phyloP scores from a whole-genome alignment of 2,113 vertebrate genomes.

The Parus major region DNA sequence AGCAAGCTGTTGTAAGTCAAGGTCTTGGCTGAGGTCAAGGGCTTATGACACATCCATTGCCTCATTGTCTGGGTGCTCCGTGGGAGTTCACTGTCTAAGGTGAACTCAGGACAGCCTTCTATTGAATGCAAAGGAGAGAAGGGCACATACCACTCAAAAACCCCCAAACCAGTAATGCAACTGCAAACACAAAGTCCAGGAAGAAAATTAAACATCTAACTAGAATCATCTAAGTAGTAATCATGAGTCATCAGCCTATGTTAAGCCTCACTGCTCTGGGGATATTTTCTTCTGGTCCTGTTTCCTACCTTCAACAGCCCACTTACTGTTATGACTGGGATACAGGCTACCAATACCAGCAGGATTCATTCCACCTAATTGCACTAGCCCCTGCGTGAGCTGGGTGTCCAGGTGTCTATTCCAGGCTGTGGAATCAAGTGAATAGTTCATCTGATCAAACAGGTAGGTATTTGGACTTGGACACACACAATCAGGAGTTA shows the following conservation, averaged over 20 bases:
- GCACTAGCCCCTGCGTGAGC: accelerated
- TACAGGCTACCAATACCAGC: not conserved
- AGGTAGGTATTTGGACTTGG: not conserved
- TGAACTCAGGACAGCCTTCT: not conserved
- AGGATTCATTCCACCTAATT: not conserved
- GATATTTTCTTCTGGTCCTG: not conserved
- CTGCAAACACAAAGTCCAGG: not conserved
- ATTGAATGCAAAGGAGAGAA: not conserved
- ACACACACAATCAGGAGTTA: not conserved
- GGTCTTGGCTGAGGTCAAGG: not conserved
- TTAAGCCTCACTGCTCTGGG: not conserved
- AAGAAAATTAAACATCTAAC: not conserved
- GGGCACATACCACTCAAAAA: not conserved
- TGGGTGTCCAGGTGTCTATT: not conserved
- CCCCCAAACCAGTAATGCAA: not conserved
- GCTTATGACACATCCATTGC: not conserved
- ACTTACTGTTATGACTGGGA: not conserved
- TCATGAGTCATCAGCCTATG: not conserved
- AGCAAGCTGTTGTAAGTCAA: not conserved
- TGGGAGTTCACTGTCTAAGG: not conserved
- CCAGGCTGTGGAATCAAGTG: not conserved
- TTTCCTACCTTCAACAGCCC: not conserved
- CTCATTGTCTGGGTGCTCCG: not conserved
- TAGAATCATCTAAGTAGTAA: not conserved
- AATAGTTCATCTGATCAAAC: not conserved